These are phyloP conservation scores for Pimephales promelas DNA, from an alignment of 2,113 vertebrate species.

Conservation along the genomic window DNA sequence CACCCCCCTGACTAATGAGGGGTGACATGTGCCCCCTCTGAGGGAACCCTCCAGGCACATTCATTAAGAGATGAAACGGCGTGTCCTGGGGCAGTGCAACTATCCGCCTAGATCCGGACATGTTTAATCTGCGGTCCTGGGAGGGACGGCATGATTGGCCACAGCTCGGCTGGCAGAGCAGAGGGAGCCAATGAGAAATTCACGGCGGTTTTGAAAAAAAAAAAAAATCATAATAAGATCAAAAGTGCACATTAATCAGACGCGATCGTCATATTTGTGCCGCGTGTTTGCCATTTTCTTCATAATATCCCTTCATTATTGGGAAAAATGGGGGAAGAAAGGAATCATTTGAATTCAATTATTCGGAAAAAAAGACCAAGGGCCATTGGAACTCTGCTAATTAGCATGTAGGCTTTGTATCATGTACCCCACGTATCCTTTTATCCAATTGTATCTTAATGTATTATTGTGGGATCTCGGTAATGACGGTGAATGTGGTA, in stretches of 20 bases:
- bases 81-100: slow-evolving; percentile 73
- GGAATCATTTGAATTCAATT: slow-evolving; percentile 31
- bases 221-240: slow-evolving; percentile 8
- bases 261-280: neutral
- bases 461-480: slow-evolving; percentile 6
- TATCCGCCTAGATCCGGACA: slow-evolving; percentile 68
- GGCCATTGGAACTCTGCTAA: slow-evolving; percentile 35
- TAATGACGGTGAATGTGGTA: slow-evolving; percentile 21
- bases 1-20: slow-evolving; percentile 76
- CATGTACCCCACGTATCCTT: slow-evolving; percentile 4
- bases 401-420: slow-evolving; percentile 25
- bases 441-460: slow-evolving; percentile 45
- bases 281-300: slow-evolving; percentile 21
- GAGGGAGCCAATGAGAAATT: slow-evolving; percentile 53
- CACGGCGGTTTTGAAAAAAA: neutral
- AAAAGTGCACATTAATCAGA: slow-evolving; percentile 13
- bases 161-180: slow-evolving; percentile 54
- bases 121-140: slow-evolving; percentile 74
- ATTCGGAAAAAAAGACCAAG: slow-evolving; percentile 28
- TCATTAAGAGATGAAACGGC: slow-evolving; percentile 82
- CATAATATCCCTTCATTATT: slow-evolving; percentile 1
- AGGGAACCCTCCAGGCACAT: slow-evolving; percentile 77
- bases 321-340: slow-evolving; percentile 24
- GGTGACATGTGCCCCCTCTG: slow-evolving; percentile 76
- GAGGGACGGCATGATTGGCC: slow-evolving; percentile 65